Conservation (phyloP, 2,888 invertebrate genomes). For the Pseudococcus viburni region DNA sequence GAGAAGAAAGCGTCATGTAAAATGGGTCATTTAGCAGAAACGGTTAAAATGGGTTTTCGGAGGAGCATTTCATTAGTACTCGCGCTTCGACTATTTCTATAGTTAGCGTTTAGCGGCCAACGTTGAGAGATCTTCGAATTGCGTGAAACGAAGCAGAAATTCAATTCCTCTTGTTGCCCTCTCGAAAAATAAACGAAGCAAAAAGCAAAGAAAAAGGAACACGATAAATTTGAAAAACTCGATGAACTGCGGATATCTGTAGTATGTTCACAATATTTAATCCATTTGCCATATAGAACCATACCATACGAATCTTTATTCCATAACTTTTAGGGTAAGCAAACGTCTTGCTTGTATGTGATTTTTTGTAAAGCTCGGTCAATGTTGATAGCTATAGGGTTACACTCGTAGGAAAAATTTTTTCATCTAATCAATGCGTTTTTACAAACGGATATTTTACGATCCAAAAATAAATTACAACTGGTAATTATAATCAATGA, state of each 20-base stretch:
- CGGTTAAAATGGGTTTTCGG: conserved; percentile 49
- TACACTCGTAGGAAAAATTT: neutral
- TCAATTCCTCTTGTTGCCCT: conserved; percentile 33
- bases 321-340: neutral
- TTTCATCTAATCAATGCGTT: conserved; percentile 33
- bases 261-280: neutral
- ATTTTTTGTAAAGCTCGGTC: conserved; percentile 22
- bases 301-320: neutral
- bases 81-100: conserved; percentile 38
- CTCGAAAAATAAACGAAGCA: conserved; percentile 56
- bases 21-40: conserved; percentile 53
- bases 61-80: conserved; percentile 43
- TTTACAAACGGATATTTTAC: conserved; percentile 8
- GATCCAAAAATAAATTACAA: conserved; percentile 37
- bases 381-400: neutral
- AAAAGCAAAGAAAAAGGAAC: neutral
- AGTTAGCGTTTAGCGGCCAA: conserved; percentile 46
- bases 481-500: conserved; percentile 43
- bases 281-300: neutral
- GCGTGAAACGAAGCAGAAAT: conserved; percentile 58
- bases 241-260: conserved; percentile 21
- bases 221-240: conserved; percentile 38
- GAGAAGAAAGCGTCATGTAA: conserved; percentile 43
- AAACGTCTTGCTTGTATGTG: neutral
- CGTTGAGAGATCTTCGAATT: conserved; percentile 45